Conservation (phyloP, 2,888 invertebrate genomes). For the Steromphala cineraria region DNA sequence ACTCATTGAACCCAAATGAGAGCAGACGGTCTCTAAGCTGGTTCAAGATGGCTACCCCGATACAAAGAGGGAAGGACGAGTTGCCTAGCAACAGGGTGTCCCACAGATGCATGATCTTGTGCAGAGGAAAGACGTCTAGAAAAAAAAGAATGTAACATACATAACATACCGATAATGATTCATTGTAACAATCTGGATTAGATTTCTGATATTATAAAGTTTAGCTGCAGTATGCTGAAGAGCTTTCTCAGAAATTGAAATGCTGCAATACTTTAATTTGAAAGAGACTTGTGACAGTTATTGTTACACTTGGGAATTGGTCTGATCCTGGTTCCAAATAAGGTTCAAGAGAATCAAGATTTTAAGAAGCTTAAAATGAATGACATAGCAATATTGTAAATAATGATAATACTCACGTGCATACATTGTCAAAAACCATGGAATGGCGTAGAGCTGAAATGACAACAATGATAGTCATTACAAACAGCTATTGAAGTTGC, state of each 20-base stretch:
- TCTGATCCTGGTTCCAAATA: too few species aligned
- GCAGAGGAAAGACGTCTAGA: constrained; percentile 96
- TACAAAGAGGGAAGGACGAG: constrained; percentile 93
- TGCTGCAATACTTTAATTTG: too few species aligned
- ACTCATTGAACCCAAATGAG: constrained; percentile 96
- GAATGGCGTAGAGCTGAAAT: constrained; percentile 91
- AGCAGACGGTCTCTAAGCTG: constrained; percentile 83
- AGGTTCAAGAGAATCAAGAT: too few species aligned
- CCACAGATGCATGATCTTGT: constrained; percentile 98
- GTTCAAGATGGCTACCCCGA: constrained; percentile 93
- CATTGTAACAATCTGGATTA: too few species aligned
- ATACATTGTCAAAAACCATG: constrained; percentile 99
- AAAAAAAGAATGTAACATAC: constrained; percentile 53
- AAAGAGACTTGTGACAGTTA: too few species aligned
- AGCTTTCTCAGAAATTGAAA: too few species aligned
- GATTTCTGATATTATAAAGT: too few species aligned
- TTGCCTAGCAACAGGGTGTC: constrained; percentile 95
- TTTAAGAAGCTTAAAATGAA: too few species aligned
- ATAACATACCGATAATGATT: too few species aligned
- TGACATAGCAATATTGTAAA: too few species aligned
- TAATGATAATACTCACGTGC: constrained; percentile 87
- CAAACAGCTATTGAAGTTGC: background rate
- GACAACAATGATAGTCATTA: constrained; percentile 7
- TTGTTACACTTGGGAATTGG: too few species aligned
- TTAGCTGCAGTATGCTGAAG: too few species aligned